These are phyloP conservation scores for Piaya cayana DNA, from an alignment of 2,113 vertebrate genomes.

Conservation along the genomic window DNA sequence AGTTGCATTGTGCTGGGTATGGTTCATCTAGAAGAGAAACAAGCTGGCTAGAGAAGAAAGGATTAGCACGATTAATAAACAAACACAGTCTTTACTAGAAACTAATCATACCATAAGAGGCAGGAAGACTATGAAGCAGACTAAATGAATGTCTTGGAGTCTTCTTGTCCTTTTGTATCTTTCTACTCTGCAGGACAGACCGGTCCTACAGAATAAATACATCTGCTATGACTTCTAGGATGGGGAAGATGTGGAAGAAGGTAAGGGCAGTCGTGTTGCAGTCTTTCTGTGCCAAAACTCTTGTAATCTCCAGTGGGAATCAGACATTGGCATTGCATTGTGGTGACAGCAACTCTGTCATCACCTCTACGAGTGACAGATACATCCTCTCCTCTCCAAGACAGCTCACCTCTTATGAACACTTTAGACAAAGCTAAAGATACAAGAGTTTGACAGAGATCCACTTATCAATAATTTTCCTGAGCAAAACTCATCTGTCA, in stretches of 20 bases:
- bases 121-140: neutral
- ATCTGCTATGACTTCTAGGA: neutral
- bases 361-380: neutral
- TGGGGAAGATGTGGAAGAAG: neutral
- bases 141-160: neutral
- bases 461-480: neutral
- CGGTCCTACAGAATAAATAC: neutral
- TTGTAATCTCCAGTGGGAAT: neutral
- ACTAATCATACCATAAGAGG: neutral
- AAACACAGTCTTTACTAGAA: neutral
- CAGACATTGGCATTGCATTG: neutral
- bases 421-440: neutral
- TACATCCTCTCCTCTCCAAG: neutral
- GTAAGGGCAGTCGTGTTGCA: neutral
- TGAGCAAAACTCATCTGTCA: neutral
- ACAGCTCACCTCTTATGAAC: neutral
- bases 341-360: neutral
- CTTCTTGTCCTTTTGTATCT: neutral
- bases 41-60: neutral
- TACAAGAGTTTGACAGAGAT: neutral
- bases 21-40: neutral
- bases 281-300: neutral
- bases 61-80: neutral
- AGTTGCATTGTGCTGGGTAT: neutral
- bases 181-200: neutral